These are phyloP conservation scores for Asteroscopus sphinx DNA, from an alignment of 2,888 invertebrate species.

Conservation along the genomic window DNA sequence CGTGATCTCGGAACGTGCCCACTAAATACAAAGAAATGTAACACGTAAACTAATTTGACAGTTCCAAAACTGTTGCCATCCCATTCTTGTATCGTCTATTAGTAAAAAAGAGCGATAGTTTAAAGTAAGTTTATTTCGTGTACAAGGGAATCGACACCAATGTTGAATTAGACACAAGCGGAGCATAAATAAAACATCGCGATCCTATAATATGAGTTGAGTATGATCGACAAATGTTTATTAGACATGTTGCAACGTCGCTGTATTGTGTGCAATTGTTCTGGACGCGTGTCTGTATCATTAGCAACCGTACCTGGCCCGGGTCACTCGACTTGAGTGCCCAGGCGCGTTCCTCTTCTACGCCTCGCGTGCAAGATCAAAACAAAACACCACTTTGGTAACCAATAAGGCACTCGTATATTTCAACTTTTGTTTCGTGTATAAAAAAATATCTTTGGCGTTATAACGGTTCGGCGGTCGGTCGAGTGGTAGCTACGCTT, in stretches of 20 bases:
- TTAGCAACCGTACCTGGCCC: conserved; percentile 94
- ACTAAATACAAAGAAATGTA: too few relatives aligned
- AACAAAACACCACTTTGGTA: conserved; percentile 85
- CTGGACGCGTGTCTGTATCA: conserved; percentile 79
- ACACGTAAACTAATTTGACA: too few relatives aligned
- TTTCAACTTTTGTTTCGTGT: conserved; percentile 80
- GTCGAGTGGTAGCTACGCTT: conserved; percentile 43
- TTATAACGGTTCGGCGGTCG: conserved; percentile 64
- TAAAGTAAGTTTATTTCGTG: too few relatives aligned
- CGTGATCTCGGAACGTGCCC: too few relatives aligned
- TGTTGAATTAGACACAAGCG: neutral
- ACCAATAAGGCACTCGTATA: conserved; percentile 90
- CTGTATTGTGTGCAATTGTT: conserved; percentile 68
- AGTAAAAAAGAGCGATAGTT: too few relatives aligned
- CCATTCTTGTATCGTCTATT: too few relatives aligned
- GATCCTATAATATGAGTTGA: conserved; percentile 13
- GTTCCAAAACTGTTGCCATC: too few relatives aligned
- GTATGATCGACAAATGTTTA: neutral
- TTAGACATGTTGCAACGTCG: conserved; percentile 50
- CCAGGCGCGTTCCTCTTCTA: conserved; percentile 91
- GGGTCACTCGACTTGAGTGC: conserved; percentile 94
- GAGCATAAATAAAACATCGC: conserved; percentile 3
- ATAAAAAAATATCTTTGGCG: conserved; percentile 87
- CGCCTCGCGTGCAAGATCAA: conserved; percentile 72
- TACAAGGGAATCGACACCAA: too few relatives aligned